Base-by-base conservation (phyloP, 2,888 invertebrate species). In the Pristionchus maxplancki region DNA sequence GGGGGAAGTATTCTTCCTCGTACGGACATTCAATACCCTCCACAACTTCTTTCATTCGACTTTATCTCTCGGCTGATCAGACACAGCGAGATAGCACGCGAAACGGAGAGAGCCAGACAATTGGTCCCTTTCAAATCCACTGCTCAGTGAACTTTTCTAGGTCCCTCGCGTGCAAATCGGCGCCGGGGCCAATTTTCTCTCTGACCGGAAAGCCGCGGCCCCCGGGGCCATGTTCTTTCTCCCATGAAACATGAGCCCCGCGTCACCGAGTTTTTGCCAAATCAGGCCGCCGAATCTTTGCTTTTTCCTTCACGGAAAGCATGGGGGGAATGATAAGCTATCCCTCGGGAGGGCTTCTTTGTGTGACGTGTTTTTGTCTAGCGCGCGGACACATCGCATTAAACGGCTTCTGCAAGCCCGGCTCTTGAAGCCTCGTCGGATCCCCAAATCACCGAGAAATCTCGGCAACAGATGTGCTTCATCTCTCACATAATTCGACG, bases 111-210 rank as follows among this genome's bases (percentile, higher is more conserved):
- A 20, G n/a, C n/a, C n/a, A n/a, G n/a, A n/a, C n/a, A n/a, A n/a
- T 15, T 50, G 9, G 24, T 1, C n/a, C 34, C 64, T 64, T 64
- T 17, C 64, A 71, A n/a, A 37, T 34, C 20, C 37, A 71, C 37
- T 37, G 71, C 71, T 71, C 71, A 37, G 20, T 71, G 71, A 71
- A 71, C 71, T 71, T 71, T 37, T 34, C 71, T 2, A 20, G 58
- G 20, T 37, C 37, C 37, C 37, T 71, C 24, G 28, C 64, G 31
- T 71, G 37, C 71, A 71, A 71, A 71, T 71, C 71, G 71, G 37
- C 64, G 31, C 31, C n/a, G n/a, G 64, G 31, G 64, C 71, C 71
- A 71, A 71, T 71, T 71, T 71, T 71, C 71, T 40, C 64, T 17
- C 71, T 71, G 71, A 71, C 71, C 71, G 71, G 71, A 71, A 71